Conservation (phyloP, 2,797 vertebrate genomes). For the Simalia tracyae region DNA sequence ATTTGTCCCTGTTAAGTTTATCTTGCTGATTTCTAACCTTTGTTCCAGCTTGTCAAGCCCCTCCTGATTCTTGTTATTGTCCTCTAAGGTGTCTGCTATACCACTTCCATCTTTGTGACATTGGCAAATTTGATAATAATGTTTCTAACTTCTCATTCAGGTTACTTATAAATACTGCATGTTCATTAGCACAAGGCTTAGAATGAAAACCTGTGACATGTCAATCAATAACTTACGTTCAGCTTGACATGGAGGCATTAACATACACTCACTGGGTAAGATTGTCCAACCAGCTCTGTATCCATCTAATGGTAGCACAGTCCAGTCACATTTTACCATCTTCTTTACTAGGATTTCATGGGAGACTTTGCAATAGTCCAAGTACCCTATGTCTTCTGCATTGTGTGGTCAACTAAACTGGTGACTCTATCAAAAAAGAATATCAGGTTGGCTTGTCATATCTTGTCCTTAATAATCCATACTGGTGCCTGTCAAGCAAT, state of each 20-base stretch:
- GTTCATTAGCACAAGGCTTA: not conserved
- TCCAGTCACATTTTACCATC: not conserved
- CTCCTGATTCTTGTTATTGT: not conserved
- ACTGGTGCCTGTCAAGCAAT: not conserved
- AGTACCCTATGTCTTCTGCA: not conserved
- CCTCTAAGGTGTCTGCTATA: not conserved
- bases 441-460: not conserved
- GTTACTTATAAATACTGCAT: not conserved
- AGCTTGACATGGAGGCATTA: not conserved
- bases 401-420: not conserved
- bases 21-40: not conserved
- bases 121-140: not conserved
- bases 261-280: not conserved
- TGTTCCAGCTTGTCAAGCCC: not conserved
- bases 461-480: not conserved
- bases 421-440: not conserved
- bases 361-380: not conserved
- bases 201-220: not conserved
- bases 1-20: not conserved
- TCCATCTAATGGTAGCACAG: not conserved
- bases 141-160: not conserved
- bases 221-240: not conserved
- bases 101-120: not conserved
- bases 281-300: not conserved
- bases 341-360: not conserved